Evolutionary conservation across 2,888 invertebrate species (phyloP), one percentile per base, ranked within the genome.

Genomic region (Xanthostigma xanthostigma): DNA sequence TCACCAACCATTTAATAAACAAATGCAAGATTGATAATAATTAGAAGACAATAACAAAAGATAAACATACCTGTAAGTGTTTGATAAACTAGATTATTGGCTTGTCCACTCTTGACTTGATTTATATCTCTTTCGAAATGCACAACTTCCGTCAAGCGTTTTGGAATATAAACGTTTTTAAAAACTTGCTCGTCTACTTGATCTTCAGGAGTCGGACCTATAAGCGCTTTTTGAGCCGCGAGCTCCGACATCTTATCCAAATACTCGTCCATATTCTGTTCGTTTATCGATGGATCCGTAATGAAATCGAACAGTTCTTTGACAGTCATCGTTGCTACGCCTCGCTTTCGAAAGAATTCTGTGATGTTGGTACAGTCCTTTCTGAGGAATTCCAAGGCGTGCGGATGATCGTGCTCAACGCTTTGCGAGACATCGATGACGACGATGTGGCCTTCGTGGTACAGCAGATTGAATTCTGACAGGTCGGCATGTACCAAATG

Each of bases 341-440:
- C 83, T 55, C 83, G 83, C 61, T 88, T 92, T 48, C 81, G 79
- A 65, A 96, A 98, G 70, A 85, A 97, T 51, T 92, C 91, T 55
- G 78, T 74, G 49, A 97, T 81, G 65, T 97, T 98, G 17, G 83
- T 85, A 62, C 95, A 93, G 70, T 98, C 97, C 63, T 89, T 94
- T 50, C 95, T 75, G 43, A 98, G 72, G 65, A 98, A 98, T 53
- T 94, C 90, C 54, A 93, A 77, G 0, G 97, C 90, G 66, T 89
- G 84, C 0, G 95, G 95, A 74, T 98, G 96, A 65, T 97, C 95
- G 64, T 95, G 95, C 67, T 97, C 96, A 0, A 98, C 97, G 0
- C 96, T 88, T 64, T 98, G 98, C 0, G 96, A 96, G 0, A 98
- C 97, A 69, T 98, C 98, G 59, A 98, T 98, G 14, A 97, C 80